These are phyloP conservation scores for Sarcophaga variegata DNA, from an alignment of 2,888 invertebrate genomes.

Conservation along the genomic window DNA sequence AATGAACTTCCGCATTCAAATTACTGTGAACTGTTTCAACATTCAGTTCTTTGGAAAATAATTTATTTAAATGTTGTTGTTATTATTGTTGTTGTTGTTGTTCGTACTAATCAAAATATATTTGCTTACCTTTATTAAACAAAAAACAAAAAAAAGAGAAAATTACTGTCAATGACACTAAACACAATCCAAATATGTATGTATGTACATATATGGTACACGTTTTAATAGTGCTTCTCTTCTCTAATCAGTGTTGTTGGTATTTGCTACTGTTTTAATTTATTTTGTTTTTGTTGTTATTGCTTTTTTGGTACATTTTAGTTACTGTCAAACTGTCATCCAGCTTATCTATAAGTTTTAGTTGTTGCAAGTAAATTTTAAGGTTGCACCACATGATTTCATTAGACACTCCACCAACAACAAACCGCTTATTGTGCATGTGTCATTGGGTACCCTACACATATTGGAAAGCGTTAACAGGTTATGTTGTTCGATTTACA, in stretches of 20 bases:
- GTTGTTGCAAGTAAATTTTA: conserved; percentile 21
- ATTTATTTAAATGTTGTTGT: conserved; percentile 34
- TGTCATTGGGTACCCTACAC: conserved; percentile 28
- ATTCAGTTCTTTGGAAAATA: conserved; percentile 37
- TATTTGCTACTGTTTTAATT: not conserved
- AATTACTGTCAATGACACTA: conserved; percentile 65
- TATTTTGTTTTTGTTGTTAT: conserved; percentile 20
- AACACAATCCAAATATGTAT: not conserved
- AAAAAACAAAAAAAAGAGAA: not conserved
- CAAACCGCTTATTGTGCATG: conserved; percentile 33
- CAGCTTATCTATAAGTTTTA: conserved; percentile 7
- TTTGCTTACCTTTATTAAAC: conserved; percentile 29
- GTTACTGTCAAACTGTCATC: conserved; percentile 61
- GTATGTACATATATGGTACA: too few species aligned
- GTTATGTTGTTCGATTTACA: too few species aligned
- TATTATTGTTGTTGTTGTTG: not conserved
- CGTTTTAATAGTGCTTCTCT: not conserved
- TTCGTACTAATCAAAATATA: conserved; percentile 21
- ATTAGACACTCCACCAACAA: conserved; percentile 43
- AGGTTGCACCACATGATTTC: conserved; percentile 68
- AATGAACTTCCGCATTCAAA: conserved; percentile 50
- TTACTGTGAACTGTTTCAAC: not conserved
- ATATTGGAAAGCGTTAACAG: not conserved
- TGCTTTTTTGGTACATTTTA: conserved; percentile 51
- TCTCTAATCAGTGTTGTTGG: conserved; percentile 23